These are phyloP conservation scores for Coracias cyanogaster DNA, from an alignment of 2,797 vertebrate species.

Conservation along the genomic window DNA sequence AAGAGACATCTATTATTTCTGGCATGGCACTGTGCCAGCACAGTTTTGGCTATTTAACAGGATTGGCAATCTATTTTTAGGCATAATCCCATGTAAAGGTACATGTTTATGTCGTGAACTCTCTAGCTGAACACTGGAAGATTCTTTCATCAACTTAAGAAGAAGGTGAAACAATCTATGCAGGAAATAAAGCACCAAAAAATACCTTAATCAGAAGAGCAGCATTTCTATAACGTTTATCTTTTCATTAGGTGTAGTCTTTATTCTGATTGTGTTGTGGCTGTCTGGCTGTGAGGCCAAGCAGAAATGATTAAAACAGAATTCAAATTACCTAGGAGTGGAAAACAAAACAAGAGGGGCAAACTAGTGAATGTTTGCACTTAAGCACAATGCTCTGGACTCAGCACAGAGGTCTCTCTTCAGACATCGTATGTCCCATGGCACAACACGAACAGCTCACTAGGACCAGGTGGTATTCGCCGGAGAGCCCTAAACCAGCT, in stretches of 20 bases:
- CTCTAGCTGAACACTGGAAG: neutral
- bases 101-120: neutral
- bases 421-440: neutral
- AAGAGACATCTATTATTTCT: neutral
- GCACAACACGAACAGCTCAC: neutral
- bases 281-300: neutral
- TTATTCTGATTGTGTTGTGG: neutral
- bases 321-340: neutral
- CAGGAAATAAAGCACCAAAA: neutral
- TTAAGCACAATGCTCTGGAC: neutral
- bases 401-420: neutral
- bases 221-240: neutral
- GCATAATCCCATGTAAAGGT: neutral
- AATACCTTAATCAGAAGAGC: neutral
- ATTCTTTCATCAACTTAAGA: neutral
- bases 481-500: neutral
- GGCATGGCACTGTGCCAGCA: neutral
- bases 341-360: neutral
- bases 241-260: neutral
- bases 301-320: neutral
- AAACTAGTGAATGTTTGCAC: neutral
- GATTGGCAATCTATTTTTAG: neutral
- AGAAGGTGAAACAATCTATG: neutral
- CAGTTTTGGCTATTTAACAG: neutral
- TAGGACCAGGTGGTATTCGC: neutral